Evolutionary conservation across 2,888 invertebrate species (phyloP).

Genomic region (Endotricha flammealis): DNA sequence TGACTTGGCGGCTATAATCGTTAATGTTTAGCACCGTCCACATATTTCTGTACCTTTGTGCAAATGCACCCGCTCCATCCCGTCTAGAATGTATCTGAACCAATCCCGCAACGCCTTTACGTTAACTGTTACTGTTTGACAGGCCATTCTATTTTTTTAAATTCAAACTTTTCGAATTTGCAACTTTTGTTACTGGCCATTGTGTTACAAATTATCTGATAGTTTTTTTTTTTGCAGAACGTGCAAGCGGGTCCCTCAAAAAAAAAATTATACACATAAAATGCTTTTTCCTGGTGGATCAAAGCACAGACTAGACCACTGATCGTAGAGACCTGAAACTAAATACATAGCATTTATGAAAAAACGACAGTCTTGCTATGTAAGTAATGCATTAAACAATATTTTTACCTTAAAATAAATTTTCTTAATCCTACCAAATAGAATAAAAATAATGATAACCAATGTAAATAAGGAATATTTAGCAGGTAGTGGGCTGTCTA

Average conservation of each 20-base stretch:
- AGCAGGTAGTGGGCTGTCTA: conserved; percentile 1
- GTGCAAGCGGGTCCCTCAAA: too few species aligned
- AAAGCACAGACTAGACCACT: too few species aligned
- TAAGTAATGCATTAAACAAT: too few species aligned
- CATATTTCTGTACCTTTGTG: conserved; percentile 74
- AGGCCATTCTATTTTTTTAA: conserved; percentile 8
- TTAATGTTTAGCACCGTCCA: conserved; percentile 75
- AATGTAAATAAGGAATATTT: conserved; percentile 1
- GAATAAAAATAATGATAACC: not conserved
- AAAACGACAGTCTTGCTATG: too few species aligned
- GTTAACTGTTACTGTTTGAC: conserved; percentile 23
- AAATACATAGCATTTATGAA: too few species aligned
- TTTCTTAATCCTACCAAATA: not conserved
- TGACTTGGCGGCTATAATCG: conserved; percentile 74
- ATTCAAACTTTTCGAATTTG: conserved; percentile 1
- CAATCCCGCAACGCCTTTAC: conserved; percentile 30
- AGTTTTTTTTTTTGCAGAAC: too few species aligned
- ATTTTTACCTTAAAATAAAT: too few species aligned
- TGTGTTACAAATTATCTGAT: too few species aligned
- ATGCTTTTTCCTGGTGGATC: too few species aligned
- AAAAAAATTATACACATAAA: too few species aligned
- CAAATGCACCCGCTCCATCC: conserved; percentile 56
- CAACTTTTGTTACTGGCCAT: not conserved
- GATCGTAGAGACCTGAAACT: too few species aligned
- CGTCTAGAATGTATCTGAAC: conserved; percentile 32